phyloP scores from a whole-genome alignment of 2,888 invertebrate genomes.

The Therioaphis trifolii region DNA sequence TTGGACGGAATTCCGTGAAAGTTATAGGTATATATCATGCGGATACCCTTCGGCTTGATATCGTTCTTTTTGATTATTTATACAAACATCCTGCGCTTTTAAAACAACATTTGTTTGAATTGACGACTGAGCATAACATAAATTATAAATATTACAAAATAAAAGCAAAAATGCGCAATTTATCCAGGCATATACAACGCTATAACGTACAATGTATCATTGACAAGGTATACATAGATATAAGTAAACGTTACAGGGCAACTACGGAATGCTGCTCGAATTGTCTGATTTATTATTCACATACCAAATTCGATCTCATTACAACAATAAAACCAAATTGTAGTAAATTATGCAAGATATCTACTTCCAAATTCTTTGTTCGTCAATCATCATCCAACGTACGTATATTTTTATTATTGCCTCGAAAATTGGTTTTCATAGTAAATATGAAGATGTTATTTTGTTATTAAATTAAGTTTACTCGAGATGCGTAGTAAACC shows the following conservation, averaged over 20 bases:
- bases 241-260: no score
- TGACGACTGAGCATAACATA: slow-evolving; percentile 4
- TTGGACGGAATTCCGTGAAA: slow-evolving; percentile 37
- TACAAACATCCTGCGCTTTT: slow-evolving; percentile 4
- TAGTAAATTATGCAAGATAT: not conserved
- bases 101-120: slow-evolving; percentile 31
- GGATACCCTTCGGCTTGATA: not conserved
- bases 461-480: slow-evolving; percentile 20
- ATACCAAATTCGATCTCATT: slow-evolving; percentile 29
- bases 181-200: not conserved
- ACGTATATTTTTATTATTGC: slow-evolving; percentile 9
- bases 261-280: not conserved
- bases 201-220: slow-evolving; percentile 11
- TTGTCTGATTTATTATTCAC: slow-evolving; percentile 26
- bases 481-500: not conserved
- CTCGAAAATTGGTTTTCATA: not conserved
- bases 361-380: not conserved
- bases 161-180: not conserved
- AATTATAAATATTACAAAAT: slow-evolving; percentile 1
- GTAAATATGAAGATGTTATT: slow-evolving; percentile 3
- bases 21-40: not conserved
- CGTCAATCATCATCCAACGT: slow-evolving; percentile 24
- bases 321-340: not conserved
- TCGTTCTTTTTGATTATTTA: slow-evolving; percentile 39
- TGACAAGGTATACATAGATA: not conserved